Percentiles rank a stretch among this genome's conserved stretches.
Conservation (phyloP, 2,888 invertebrate genomes). For the Cephus sareptanus region DNA sequence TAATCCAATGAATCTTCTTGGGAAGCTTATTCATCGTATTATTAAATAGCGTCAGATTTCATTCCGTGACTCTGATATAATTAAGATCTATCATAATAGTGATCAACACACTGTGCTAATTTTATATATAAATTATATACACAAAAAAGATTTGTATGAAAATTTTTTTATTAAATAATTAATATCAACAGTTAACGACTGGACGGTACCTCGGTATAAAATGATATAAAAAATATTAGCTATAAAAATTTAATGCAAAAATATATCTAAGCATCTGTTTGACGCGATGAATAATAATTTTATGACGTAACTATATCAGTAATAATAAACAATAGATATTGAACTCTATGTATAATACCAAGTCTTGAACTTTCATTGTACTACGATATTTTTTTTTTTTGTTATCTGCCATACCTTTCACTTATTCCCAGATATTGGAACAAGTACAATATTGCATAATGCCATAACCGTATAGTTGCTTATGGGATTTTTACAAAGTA, state of each 20-base stretch:
- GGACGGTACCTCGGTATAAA: too few species aligned
- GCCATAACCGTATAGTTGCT: slow-evolving; percentile 1
- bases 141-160: neutral
- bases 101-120: neutral
- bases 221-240: too few species aligned
- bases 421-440: neutral
- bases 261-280: too few species aligned
- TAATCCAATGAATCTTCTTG: slow-evolving; percentile 14
- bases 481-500: slow-evolving; percentile 13
- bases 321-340: neutral
- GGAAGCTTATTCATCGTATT: slow-evolving; percentile 18
- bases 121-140: neutral
- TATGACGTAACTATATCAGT: too few species aligned
- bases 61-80: slow-evolving; percentile 16
- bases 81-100: slow-evolving; percentile 8
- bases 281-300: too few species aligned
- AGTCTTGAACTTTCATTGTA: neutral
- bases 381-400: neutral
- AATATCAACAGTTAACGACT: too few species aligned
- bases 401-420: neutral
- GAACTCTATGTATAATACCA: neutral
- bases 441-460: neutral
- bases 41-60: slow-evolving; percentile 20
- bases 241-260: neutral
- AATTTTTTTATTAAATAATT: neutral